Conservation (phyloP, 2,797 vertebrate species). For the Chaetodon trifasciatus region DNA sequence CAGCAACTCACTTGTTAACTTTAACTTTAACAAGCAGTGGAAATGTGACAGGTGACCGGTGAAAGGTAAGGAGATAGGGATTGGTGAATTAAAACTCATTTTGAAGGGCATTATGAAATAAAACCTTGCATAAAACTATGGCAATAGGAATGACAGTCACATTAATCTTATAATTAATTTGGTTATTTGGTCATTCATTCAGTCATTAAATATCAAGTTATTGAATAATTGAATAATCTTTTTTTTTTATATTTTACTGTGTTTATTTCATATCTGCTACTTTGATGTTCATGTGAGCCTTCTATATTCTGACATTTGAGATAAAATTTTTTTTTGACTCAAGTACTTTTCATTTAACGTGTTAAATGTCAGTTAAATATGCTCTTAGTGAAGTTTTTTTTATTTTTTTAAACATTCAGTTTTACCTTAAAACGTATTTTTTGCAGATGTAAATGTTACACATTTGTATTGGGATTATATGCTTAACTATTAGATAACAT, state of each 20-base stretch:
- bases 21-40: too few species aligned
- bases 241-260: neutral
- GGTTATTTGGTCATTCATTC: neutral
- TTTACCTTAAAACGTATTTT: neutral
- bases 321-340: neutral
- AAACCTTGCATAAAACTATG: neutral
- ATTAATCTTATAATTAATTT: neutral
- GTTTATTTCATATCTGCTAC: neutral
- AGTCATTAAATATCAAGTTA: neutral
- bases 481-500: neutral
- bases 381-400: neutral
- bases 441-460: slow-evolving; percentile 7
- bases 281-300: neutral
- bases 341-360: neutral
- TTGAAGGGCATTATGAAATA: neutral
- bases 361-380: neutral
- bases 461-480: neutral
- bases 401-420: neutral
- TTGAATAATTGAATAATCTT: neutral
- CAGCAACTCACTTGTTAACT: too few species aligned
- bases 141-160: neutral
- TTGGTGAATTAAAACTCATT: too few species aligned
- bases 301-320: neutral
- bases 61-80: neutral
- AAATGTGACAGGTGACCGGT: slow-evolving; percentile 8